Evolutionary conservation across 2,888 invertebrate species (phyloP).

Genomic region (Resseliella maxima): DNA sequence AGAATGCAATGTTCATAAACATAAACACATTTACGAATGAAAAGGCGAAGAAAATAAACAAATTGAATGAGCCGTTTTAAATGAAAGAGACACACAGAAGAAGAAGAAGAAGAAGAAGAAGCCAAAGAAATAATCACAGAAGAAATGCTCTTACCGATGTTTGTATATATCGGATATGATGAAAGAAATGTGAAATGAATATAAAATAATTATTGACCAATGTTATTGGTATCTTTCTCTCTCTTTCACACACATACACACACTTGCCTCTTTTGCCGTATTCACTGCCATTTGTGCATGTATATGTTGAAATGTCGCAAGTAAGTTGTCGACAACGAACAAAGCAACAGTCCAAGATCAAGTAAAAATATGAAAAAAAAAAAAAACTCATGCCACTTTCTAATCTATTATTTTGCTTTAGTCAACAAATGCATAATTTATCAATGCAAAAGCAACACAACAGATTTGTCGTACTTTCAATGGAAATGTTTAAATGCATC

Average conservation of each 20-base stretch:
- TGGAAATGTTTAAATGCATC: not conserved
- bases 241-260: too few species aligned
- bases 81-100: not conserved
- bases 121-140: not conserved
- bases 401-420: conserved; percentile 30
- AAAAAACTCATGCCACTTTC: conserved; percentile 35
- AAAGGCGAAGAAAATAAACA: too few species aligned
- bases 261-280: not conserved
- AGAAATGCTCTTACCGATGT: not conserved
- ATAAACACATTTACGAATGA: too few species aligned
- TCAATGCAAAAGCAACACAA: not conserved
- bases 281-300: not conserved
- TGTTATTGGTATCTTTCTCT: conserved; percentile 16
- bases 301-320: not conserved
- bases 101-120: not conserved
- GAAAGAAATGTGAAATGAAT: conserved; percentile 53
- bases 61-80: too few species aligned
- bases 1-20: not conserved
- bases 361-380: not conserved
- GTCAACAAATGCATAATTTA: conserved; percentile 43
- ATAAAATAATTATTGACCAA: conserved; percentile 50
- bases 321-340: not conserved
- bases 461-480: not conserved
- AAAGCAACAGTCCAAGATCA: conserved; percentile 22
- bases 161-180: conserved; percentile 13